Conservation (phyloP, 1,140 invertebrate species). For the Littorina saxatilis region DNA sequence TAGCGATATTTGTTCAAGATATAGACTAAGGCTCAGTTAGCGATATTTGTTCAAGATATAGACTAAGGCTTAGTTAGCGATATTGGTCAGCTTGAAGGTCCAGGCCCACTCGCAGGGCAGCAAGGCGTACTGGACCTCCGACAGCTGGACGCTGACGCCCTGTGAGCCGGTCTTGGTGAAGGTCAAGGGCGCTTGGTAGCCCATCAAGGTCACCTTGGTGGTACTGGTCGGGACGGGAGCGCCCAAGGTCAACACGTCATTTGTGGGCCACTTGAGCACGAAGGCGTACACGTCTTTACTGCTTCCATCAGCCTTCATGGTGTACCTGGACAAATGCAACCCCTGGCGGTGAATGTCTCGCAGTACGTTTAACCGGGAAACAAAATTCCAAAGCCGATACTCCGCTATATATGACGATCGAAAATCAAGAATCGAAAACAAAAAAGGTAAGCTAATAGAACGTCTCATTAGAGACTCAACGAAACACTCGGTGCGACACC, state of each 20-base stretch:
- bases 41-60: no score
- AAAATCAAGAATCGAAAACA: no score
- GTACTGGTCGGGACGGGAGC: conserved; percentile 44
- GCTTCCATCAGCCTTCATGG: conserved; percentile 50
- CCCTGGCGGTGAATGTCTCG: neutral
- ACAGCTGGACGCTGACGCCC: conserved; percentile 57
- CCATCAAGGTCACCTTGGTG: conserved; percentile 60
- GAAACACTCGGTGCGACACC: no score
- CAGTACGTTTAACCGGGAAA: neutral
- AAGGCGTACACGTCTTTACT: conserved; percentile 53
- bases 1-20: no score
- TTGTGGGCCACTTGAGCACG: conserved; percentile 56
- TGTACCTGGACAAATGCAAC: no score
- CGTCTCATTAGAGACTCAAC: no score
- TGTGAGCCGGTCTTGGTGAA: conserved; percentile 43
- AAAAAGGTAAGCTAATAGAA: no score
- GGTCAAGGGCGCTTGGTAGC: conserved; percentile 50
- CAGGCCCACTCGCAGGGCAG: conserved; percentile 66
- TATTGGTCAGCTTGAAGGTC: conserved; percentile 58
- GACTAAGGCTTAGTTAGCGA: conserved; percentile 35
- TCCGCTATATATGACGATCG: no score
- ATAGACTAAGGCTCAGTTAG: no score
- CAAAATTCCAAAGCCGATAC: no score
- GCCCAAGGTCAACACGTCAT: conserved; percentile 51
- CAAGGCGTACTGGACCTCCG: conserved; percentile 50